Conservation (phyloP, 2,113 vertebrate genomes). For the Mirounga angustirostris region DNA sequence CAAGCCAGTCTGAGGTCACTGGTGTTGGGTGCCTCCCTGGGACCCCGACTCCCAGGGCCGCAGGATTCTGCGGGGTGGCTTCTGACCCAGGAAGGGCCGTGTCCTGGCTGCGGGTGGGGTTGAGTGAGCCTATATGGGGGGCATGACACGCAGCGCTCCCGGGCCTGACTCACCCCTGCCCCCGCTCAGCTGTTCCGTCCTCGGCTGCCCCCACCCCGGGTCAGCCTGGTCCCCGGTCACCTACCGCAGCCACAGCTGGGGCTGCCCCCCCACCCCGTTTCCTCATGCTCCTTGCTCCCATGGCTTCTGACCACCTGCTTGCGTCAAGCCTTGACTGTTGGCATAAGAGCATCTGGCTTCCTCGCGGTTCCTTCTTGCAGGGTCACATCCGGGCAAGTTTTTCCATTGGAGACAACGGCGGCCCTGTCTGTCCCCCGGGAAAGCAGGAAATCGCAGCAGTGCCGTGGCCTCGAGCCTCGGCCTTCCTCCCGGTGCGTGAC, state of each 20-base stretch:
- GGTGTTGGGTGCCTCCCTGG: background rate
- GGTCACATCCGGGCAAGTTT: rapidly evolving
- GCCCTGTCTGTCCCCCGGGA: too few species aligned
- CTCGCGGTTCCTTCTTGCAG: rapidly evolving
- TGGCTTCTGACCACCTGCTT: background rate
- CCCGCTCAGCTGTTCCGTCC: background rate
- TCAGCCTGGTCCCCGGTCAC: background rate
- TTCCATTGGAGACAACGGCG: too few species aligned
- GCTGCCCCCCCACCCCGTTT: background rate
- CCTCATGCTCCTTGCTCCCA: rapidly evolving
- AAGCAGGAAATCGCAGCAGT: background rate
- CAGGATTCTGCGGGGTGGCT: background rate
- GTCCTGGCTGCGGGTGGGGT: background rate
- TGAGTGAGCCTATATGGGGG: rapidly evolving
- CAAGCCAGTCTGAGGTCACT: rapidly evolving
- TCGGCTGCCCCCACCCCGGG: background rate
- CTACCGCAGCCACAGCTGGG: background rate
- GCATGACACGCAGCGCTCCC: rapidly evolving
- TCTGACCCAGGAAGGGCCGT: background rate
- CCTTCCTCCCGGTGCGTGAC: rapidly evolving
- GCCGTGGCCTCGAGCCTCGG: rapidly evolving
- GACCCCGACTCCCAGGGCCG: too few species aligned
- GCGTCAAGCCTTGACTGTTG: background rate
- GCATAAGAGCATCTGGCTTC: background rate
- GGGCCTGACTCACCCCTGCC: background rate